phyloP scores from a whole-genome alignment of 2,113 vertebrate genomes.

The Coreoperca whiteheadi region DNA sequence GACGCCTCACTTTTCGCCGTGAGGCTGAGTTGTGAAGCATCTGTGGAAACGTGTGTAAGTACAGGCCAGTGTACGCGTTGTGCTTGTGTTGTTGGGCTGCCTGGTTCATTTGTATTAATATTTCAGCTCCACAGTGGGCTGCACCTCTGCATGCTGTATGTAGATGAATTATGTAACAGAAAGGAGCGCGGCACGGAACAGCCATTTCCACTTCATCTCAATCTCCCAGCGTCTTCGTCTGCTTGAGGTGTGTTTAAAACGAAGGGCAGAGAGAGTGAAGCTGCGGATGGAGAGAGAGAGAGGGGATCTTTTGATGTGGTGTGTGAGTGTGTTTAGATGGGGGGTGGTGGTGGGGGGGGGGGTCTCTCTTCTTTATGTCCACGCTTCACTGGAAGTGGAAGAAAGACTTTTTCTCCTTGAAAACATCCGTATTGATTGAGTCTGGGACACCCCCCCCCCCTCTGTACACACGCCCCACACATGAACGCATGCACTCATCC shows the following conservation, averaged over 20 bases:
- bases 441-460: not conserved
- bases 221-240: conserved; percentile 49
- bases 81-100: conserved; percentile 52
- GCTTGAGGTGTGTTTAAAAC: conserved; percentile 45
- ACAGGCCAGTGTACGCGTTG: conserved; percentile 23
- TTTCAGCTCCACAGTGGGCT: conserved; percentile 70
- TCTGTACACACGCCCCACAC: not conserved
- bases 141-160: conserved; percentile 47
- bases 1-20: conserved; percentile 6
- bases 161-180: conserved; percentile 75
- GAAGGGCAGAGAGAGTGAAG: conserved; percentile 27
- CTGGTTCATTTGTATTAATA: conserved; percentile 73
- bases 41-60: conserved; percentile 29
- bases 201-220: conserved; percentile 69
- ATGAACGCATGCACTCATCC: not conserved
- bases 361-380: not conserved
- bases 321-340: not conserved
- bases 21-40: not conserved
- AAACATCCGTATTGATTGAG: conserved; percentile 24
- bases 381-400: conserved; percentile 1
- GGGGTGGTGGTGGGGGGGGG: no score
- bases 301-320: not conserved
- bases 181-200: conserved; percentile 40
- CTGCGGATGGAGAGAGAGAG: not conserved
- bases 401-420: conserved; percentile 43